Evolutionary conservation across 2,888 invertebrate genomes (phyloP), one percentile per base, ranked within the genome.

Genomic region (Sacculina carcini): DNA sequence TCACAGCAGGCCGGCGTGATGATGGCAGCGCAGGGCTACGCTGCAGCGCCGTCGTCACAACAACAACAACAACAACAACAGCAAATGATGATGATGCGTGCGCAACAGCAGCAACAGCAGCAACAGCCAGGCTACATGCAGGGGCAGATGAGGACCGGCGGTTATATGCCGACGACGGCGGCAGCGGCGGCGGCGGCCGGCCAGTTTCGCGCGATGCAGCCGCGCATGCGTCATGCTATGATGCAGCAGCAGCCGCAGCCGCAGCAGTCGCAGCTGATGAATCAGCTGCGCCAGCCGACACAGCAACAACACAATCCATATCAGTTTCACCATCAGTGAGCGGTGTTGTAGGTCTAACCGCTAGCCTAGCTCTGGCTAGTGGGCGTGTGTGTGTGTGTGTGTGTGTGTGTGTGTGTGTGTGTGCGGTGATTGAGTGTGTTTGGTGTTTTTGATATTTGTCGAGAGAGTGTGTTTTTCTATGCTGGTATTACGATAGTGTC

Each of bases 261-360:
- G 51, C 26, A 69, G 67, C 44, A 69, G 66, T 60, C 69, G 21
- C 68, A 68, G 57, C 68, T 69, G 42, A 72, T 73, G 53, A 71
- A 71, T 58, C 70, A 69, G 57, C 62, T 63, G 16, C 63, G 70
- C 50, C 67, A 69, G 0, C 72, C 71, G 51, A 71, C 71, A 52
- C 55, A 56, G 34, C 60, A 60, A 10, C 62, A 64, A 0, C 69
- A 69, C 47, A 62, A 69, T 21, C 67, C 68, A 1, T 61, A 65
- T 58, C 70, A 70, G 58, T 44, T 16, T 10, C 44, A 44, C 14
- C 40, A 24, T 12, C 34, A 12, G 24, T 48, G 26, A 24, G n/a
- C 24, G 6, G 48, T 19, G 26, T 26, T 16, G 3, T 10, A 7
- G 24, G 5, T 5, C 29, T 31, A 19, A 26, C 31, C 46, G 19